These are phyloP conservation scores for Brevipalpus yothersi DNA, from an alignment of 1,140 invertebrate species.

Conservation along the genomic window DNA sequence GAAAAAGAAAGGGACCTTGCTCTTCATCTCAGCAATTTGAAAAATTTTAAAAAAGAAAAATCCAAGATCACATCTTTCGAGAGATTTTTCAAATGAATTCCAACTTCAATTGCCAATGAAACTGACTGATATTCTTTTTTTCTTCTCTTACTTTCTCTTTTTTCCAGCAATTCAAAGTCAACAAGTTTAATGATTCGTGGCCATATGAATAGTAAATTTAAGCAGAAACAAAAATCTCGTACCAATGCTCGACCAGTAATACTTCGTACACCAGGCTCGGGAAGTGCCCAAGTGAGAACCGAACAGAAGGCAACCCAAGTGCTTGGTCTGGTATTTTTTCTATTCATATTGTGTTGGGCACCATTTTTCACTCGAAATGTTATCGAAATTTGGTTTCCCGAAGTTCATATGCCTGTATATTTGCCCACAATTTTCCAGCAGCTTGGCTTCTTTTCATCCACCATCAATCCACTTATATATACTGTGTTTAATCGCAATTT, in stretches of 20 bases:
- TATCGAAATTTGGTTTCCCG: constrained; percentile 43
- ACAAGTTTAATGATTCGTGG: too few relatives aligned
- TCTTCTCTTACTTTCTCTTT: not conserved
- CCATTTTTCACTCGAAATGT: constrained; percentile 76
- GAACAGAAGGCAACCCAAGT: constrained; percentile 89
- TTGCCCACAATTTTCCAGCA: constrained; percentile 36
- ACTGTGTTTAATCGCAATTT: constrained; percentile 86
- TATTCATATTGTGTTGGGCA: constrained; percentile 74
- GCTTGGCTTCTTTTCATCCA: constrained; percentile 66
- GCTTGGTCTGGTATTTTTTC: constrained; percentile 70
- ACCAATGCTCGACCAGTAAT: constrained; percentile 1
- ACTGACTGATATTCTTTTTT: not conserved
- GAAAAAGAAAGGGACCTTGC: too few relatives aligned
- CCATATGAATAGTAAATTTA: too few relatives aligned
- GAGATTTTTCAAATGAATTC: too few relatives aligned
- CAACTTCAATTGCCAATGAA: not conserved
- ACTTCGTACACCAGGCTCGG: constrained; percentile 3
- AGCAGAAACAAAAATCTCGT: too few relatives aligned
- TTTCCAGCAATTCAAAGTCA: too few relatives aligned
- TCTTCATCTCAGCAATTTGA: too few relatives aligned
- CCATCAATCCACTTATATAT: constrained; percentile 70
- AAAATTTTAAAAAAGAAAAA: too few relatives aligned
- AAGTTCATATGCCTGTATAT: constrained; percentile 39
- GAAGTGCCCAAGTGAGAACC: constrained; percentile 14
- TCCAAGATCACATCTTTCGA: too few relatives aligned